Evolutionary conservation across 2,113 vertebrate species (phyloP).

Genomic region (Chelonoidis abingdonii): DNA sequence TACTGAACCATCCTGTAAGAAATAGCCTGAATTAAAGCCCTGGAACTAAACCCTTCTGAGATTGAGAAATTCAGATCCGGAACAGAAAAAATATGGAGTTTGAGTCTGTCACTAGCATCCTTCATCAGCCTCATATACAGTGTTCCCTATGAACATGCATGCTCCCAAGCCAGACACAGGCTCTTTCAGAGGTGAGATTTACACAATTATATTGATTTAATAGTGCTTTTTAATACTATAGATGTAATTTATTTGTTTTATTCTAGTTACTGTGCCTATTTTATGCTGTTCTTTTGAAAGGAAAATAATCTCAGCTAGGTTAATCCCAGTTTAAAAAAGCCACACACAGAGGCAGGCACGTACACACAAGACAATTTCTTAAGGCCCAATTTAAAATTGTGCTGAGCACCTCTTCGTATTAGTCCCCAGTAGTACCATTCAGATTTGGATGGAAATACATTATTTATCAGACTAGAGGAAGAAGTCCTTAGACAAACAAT

Average conservation of each 20-base stretch:
- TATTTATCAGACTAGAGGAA: not conserved
- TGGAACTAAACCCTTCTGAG: not conserved
- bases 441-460: not conserved
- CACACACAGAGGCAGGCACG: not conserved
- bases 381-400: not conserved
- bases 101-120: not conserved
- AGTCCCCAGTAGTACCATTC: not conserved
- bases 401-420: not conserved
- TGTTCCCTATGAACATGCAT: accelerated
- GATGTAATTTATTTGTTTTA: not conserved
- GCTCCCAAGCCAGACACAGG: not conserved
- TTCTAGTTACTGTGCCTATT: not conserved
- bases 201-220: not conserved
- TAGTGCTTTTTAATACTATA: not conserved
- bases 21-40: not conserved
- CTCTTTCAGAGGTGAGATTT: not conserved
- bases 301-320: not conserved
- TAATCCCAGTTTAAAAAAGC: not conserved
- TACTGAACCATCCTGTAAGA: not conserved
- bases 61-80: not conserved
- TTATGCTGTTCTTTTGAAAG: not conserved
- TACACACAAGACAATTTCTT: not conserved
- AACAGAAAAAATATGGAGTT: not conserved
- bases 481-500: not conserved
- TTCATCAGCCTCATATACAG: not conserved